Evolutionary conservation across 2,113 vertebrate genomes (phyloP).

Genomic region (Ceyx margarethae): DNA sequence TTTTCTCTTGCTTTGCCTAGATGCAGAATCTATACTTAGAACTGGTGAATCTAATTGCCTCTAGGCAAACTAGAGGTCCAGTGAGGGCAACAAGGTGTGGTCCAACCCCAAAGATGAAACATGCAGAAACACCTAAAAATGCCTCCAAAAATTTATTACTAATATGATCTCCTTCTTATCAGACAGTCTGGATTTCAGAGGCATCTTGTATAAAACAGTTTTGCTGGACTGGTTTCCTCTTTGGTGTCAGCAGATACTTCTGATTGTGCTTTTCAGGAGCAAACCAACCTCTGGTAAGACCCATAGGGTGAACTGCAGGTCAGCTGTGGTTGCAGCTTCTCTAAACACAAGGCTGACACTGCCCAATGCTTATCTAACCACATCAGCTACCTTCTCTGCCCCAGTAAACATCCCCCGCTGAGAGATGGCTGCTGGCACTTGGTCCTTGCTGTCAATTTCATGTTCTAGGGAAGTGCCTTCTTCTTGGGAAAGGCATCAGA

Average conservation of each 20-base stretch:
- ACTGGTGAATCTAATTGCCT: background rate
- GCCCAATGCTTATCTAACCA: background rate
- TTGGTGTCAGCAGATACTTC: background rate
- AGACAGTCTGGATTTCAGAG: background rate
- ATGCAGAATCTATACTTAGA: background rate
- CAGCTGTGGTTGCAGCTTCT: background rate
- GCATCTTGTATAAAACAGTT: background rate
- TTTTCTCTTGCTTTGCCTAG: background rate
- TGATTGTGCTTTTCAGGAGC: background rate
- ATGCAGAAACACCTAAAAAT: background rate
- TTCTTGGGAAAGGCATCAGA: background rate
- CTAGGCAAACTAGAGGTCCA: background rate
- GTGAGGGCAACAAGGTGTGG: background rate
- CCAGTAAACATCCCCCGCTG: background rate
- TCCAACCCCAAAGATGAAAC: background rate
- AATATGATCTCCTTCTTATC: background rate
- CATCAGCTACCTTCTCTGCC: background rate
- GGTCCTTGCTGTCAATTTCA: background rate
- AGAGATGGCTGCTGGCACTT: background rate
- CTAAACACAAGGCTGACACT: background rate
- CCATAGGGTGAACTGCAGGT: background rate
- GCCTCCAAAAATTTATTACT: background rate
- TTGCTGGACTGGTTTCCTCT: background rate
- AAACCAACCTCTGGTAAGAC: background rate
- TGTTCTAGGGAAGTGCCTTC: background rate